These are phyloP conservation scores for Psephotus haematonotus DNA, from an alignment of 2,113 vertebrate species.

Conservation along the genomic window DNA sequence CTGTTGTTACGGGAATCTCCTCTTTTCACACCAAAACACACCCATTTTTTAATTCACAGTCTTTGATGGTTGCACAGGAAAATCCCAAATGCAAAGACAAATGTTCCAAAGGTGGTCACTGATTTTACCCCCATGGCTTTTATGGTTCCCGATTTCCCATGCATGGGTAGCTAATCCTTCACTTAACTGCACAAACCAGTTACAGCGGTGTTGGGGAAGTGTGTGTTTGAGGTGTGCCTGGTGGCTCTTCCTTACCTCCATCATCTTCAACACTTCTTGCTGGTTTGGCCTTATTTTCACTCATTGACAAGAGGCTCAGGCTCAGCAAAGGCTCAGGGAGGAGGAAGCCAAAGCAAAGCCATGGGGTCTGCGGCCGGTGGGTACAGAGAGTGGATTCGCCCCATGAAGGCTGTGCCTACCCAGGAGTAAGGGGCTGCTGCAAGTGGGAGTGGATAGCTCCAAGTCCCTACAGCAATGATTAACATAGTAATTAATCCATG, in stretches of 20 bases:
- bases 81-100: background rate
- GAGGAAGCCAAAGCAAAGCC: rapidly evolving
- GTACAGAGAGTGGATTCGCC: background rate
- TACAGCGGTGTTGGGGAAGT: background rate
- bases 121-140: background rate
- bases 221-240: background rate
- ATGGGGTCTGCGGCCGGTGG: rapidly evolving
- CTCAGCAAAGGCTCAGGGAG: background rate
- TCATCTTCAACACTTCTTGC: rapidly evolving
- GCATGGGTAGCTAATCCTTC: background rate
- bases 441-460: background rate
- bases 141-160: background rate
- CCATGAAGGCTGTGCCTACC: background rate
- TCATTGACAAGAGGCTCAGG: rapidly evolving
- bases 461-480: background rate
- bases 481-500: background rate
- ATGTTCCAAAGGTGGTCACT: background rate
- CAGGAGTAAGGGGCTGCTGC: background rate
- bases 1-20: rapidly evolving
- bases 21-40: background rate
- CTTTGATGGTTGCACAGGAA: background rate
- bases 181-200: rapidly evolving
- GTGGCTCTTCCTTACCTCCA: background rate
- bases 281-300: background rate
- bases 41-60: rapidly evolving